Evolutionary conservation across 2,113 vertebrate species (phyloP).

Genomic region (Phoxinus phoxinus): DNA sequence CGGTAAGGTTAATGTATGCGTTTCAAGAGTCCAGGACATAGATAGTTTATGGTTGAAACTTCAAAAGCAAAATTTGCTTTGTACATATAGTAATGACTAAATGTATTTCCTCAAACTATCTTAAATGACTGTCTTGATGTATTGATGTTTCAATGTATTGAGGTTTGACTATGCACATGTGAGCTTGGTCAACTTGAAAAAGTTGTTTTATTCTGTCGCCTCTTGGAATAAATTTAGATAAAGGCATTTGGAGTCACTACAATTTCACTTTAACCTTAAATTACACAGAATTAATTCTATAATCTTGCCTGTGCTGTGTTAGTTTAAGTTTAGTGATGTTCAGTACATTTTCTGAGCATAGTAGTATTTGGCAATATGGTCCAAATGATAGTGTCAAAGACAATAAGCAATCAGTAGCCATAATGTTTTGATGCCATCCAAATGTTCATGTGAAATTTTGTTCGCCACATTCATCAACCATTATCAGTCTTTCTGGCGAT

Average conservation of each 20-base stretch:
- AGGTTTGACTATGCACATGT: slow-evolving; percentile 64
- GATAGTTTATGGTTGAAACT: slow-evolving; percentile 56
- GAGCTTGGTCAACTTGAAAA: slow-evolving; percentile 55
- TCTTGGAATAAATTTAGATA: slow-evolving; percentile 23
- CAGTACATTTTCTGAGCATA: not conserved
- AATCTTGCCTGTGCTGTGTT: not conserved
- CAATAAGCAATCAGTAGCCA: slow-evolving; percentile 35
- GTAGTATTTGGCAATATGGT: slow-evolving; percentile 25
- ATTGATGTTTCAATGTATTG: slow-evolving; percentile 69
- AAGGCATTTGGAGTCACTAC: slow-evolving; percentile 2
- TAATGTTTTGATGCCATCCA: not conserved
- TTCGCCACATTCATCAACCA: not conserved
- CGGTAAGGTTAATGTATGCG: slow-evolving; percentile 15
- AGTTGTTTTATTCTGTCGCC: slow-evolving; percentile 45
- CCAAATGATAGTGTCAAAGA: not conserved
- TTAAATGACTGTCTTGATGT: slow-evolving; percentile 72
- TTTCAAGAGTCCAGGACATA: slow-evolving; percentile 14
- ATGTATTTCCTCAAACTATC: slow-evolving; percentile 70
- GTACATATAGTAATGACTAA: slow-evolving; percentile 70
- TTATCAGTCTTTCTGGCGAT: slow-evolving; percentile 33
- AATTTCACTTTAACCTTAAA: not conserved
- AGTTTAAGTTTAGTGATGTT: not conserved
- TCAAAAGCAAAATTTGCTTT: slow-evolving; percentile 56
- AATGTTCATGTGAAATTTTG: slow-evolving; percentile 38
- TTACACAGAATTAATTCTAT: slow-evolving; percentile 7